These are phyloP conservation scores for Notiomystis cincta DNA, from an alignment of 2,113 vertebrate species.

Conservation along the genomic window DNA sequence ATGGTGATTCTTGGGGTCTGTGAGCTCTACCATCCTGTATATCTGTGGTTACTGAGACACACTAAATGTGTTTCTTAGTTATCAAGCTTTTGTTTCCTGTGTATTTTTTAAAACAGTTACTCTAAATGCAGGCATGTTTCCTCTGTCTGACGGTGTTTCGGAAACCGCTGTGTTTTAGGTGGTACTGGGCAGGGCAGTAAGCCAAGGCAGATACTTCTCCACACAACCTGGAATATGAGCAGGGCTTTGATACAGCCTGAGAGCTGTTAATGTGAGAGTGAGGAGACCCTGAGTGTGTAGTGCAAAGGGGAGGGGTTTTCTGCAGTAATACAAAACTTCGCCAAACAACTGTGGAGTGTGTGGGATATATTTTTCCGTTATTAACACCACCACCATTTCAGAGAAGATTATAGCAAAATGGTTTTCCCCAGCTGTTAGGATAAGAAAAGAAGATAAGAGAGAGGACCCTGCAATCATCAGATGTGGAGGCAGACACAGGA, in stretches of 20 bases:
- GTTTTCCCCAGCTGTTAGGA: not conserved
- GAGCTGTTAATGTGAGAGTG: not conserved
- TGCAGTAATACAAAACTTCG: not conserved
- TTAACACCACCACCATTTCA: not conserved
- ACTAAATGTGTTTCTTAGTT: not conserved
- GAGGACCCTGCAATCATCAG: not conserved
- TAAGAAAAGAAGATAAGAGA: not conserved
- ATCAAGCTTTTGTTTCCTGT: not conserved
- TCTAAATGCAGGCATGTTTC: not conserved
- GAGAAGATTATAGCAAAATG: not conserved
- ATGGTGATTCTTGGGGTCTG: not conserved
- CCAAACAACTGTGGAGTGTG: not conserved
- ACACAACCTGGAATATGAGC: not conserved
- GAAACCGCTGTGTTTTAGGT: not conserved
- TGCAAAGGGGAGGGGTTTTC: not conserved
- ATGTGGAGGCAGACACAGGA: not conserved
- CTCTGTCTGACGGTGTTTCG: not conserved
- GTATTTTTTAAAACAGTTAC: not conserved
- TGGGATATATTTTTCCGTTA: not conserved
- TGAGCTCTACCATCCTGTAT: not conserved
- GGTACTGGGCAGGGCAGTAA: not conserved
- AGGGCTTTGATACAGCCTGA: rapidly evolving
- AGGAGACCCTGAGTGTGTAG: not conserved
- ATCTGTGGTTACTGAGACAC: not conserved
- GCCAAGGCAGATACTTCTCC: not conserved